Percentiles rank a stretch among this genome's conserved stretches.
These are phyloP conservation scores for Oreocharis arfaki DNA, from an alignment of 2,113 vertebrate species.

Conservation along the genomic window DNA sequence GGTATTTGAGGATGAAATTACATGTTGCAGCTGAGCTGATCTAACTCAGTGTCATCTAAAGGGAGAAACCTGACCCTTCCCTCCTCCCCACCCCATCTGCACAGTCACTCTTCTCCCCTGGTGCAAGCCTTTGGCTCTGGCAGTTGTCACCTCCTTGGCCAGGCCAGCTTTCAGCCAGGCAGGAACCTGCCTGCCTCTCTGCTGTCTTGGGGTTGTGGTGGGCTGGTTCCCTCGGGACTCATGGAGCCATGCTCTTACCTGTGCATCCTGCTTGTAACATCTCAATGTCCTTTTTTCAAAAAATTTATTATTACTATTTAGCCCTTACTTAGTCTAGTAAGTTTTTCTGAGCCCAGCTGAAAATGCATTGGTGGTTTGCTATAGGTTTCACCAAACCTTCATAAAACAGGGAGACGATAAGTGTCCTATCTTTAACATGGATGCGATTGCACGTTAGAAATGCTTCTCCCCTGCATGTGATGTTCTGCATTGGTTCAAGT, in stretches of 20 bases:
- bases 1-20: background rate
- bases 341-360: background rate
- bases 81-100: background rate
- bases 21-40: background rate
- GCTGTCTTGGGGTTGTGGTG: background rate
- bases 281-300: accelerated
- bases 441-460: background rate
- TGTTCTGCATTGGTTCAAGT: background rate
- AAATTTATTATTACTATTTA: background rate
- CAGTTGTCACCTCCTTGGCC: background rate
- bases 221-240: background rate
- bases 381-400: background rate
- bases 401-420: background rate
- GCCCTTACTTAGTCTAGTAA: background rate
- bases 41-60: background rate
- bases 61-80: background rate
- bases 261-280: background rate
- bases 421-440: background rate
- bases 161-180: background rate
- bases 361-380: background rate
- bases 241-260: background rate
- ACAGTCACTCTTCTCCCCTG: background rate
- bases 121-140: background rate
- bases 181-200: background rate
- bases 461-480: background rate